Evolutionary conservation across 2,888 invertebrate species (phyloP).

Genomic region (Caenorhabditis sp.): DNA sequence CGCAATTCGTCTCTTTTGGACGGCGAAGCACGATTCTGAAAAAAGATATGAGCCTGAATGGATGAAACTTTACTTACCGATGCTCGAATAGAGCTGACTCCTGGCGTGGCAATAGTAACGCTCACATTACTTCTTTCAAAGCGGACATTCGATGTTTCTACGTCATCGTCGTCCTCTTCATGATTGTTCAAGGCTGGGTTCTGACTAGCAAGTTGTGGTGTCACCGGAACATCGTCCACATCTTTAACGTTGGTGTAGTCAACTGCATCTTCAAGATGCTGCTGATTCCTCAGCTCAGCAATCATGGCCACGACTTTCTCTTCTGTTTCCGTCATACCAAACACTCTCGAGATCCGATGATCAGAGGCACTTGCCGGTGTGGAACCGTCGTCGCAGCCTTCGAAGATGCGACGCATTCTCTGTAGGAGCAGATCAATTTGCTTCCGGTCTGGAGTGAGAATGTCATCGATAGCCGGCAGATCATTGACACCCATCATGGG

Average conservation of each 20-base stretch:
- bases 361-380: conserved; percentile 68
- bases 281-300: conserved; percentile 60
- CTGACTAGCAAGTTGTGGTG: conserved; percentile 39
- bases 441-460: conserved; percentile 69
- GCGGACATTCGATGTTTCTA: conserved; percentile 51
- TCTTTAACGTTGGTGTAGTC: conserved; percentile 57
- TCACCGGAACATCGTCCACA: conserved; percentile 16
- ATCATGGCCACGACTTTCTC: conserved; percentile 70
- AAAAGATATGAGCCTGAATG: not conserved
- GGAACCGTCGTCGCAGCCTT: conserved; percentile 61
- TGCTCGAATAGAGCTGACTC: conserved; percentile 46
- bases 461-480: conserved; percentile 68
- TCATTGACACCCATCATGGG: conserved; percentile 63
- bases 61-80: conserved; percentile 35
- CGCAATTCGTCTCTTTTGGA: conserved; percentile 69
- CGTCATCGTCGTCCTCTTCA: conserved; percentile 46
- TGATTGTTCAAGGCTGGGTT: conserved; percentile 22
- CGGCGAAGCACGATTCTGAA: conserved; percentile 57
- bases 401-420: conserved; percentile 64
- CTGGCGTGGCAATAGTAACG: conserved; percentile 61
- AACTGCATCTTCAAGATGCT: conserved; percentile 68
- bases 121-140: conserved; percentile 54
- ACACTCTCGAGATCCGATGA: conserved; percentile 71
- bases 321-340: conserved; percentile 70
- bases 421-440: conserved; percentile 63